Conservation (phyloP, 2,888 invertebrate species). For the Thymelicus acteon region DNA sequence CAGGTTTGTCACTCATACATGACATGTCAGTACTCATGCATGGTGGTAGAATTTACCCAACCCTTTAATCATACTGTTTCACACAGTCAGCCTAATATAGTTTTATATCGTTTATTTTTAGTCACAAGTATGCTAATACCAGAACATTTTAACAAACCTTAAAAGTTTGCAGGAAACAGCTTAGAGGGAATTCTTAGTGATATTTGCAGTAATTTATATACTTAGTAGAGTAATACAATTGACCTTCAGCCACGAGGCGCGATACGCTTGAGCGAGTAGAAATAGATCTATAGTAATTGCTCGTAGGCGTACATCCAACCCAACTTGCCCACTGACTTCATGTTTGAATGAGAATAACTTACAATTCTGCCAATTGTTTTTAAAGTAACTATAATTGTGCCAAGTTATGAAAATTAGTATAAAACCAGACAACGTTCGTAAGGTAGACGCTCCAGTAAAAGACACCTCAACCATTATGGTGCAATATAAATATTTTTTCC, state of each 20-base stretch:
- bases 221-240: slow-evolving; percentile 30
- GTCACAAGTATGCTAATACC: too few species aligned
- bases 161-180: slow-evolving; percentile 3
- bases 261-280: slow-evolving; percentile 21
- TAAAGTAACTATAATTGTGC: background rate
- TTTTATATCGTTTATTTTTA: too few species aligned
- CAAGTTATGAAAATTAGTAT: background rate
- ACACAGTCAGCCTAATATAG: too few species aligned
- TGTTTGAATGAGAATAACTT: background rate
- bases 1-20: too few species aligned
- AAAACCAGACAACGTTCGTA: too few species aligned
- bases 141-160: background rate
- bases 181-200: slow-evolving; percentile 15
- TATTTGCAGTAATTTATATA: slow-evolving; percentile 32
- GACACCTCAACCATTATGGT: too few species aligned
- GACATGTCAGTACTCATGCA: too few species aligned
- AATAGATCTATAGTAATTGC: slow-evolving; percentile 18
- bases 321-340: background rate
- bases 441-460: too few species aligned
- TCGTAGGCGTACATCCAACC: slow-evolving; percentile 15
- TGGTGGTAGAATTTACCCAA: too few species aligned
- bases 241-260: slow-evolving; percentile 19
- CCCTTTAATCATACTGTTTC: too few species aligned
- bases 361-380: slow-evolving; percentile 4
- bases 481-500: too few species aligned